These are phyloP conservation scores for Acrobasis repandana DNA, from an alignment of 2,888 invertebrate genomes.

Conservation along the genomic window DNA sequence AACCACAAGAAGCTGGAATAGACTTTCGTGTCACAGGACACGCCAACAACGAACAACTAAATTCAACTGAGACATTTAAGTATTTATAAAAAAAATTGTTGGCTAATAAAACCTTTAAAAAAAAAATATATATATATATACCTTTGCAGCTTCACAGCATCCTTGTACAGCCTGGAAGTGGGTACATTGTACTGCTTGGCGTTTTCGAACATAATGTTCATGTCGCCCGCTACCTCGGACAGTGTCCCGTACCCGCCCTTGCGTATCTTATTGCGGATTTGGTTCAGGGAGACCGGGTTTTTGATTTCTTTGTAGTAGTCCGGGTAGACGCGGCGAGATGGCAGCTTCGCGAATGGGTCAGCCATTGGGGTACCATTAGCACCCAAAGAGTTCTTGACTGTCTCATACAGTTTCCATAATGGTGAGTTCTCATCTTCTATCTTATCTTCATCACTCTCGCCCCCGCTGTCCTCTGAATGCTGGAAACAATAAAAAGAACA, in stretches of 20 bases:
- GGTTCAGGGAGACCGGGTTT: constrained; percentile 96
- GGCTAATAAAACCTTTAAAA: too few relatives aligned
- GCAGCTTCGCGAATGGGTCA: constrained; percentile 96
- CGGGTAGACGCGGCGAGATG: constrained; percentile 94
- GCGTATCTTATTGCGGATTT: constrained; percentile 93
- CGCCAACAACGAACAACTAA: too few relatives aligned
- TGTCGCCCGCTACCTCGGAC: constrained; percentile 94
- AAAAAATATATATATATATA: constrained; percentile 35
- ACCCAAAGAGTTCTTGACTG: constrained; percentile 84
- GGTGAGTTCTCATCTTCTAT: constrained; percentile 87
- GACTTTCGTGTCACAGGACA: too few relatives aligned
- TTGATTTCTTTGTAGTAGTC: constrained; percentile 99
- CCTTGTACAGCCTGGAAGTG: constrained; percentile 90
- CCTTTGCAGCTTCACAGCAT: constrained; percentile 92
- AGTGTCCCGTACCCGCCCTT: constrained; percentile 92
- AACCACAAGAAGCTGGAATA: too few relatives aligned
- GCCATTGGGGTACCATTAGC: constrained; percentile 87
- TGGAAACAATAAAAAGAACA: constrained; percentile 39
- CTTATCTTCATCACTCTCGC: constrained; percentile 86
- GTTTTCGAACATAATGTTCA: constrained; percentile 98
- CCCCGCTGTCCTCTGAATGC: constrained; percentile 80
- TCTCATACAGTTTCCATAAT: constrained; percentile 95
- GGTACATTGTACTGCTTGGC: constrained; percentile 94
- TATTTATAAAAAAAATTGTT: too few relatives aligned
- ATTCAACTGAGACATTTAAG: too few relatives aligned